phyloP scores from a whole-genome alignment of 2,888 invertebrate genomes.

The Brenthis hecate region DNA sequence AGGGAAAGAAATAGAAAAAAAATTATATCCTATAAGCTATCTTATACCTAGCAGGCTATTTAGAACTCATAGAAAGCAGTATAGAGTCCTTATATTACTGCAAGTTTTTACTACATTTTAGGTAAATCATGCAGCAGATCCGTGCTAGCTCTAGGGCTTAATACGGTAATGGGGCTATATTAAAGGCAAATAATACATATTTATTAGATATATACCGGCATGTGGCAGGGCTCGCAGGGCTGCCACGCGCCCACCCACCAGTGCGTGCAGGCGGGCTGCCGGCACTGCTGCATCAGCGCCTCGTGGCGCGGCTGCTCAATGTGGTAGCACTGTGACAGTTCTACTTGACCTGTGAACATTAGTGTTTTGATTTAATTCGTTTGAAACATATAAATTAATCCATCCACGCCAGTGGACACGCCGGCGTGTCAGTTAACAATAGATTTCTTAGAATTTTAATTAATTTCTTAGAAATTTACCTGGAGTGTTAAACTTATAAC shows the following conservation, averaged over 20 bases:
- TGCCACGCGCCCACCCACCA: constrained; percentile 96
- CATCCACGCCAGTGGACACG: too few relatives aligned
- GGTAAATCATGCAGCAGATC: neutral
- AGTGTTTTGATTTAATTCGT: neutral
- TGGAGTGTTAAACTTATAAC: too few relatives aligned
- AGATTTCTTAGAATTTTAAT: too few relatives aligned
- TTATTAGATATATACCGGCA: constrained; percentile 56
- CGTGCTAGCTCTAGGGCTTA: too few relatives aligned
- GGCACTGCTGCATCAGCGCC: constrained; percentile 85
- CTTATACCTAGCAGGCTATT: too few relatives aligned
- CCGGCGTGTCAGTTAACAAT: too few relatives aligned
- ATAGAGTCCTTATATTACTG: too few relatives aligned
- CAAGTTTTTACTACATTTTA: neutral
- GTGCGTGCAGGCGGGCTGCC: constrained; percentile 84
- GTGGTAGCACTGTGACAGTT: constrained; percentile 83
- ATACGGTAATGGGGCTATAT: too few relatives aligned
- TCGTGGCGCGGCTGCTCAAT: constrained; percentile 80
- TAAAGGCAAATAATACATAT: neutral
- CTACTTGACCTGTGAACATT: constrained; percentile 75
- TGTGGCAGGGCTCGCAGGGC: constrained; percentile 82
- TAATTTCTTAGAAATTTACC: too few relatives aligned
- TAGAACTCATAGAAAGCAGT: too few relatives aligned
- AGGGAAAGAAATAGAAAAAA: neutral
- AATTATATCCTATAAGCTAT: too few relatives aligned
- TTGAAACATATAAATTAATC: neutral